Evolutionary conservation across 2,888 invertebrate genomes (phyloP).

Genomic region (Rhingia campestris): DNA sequence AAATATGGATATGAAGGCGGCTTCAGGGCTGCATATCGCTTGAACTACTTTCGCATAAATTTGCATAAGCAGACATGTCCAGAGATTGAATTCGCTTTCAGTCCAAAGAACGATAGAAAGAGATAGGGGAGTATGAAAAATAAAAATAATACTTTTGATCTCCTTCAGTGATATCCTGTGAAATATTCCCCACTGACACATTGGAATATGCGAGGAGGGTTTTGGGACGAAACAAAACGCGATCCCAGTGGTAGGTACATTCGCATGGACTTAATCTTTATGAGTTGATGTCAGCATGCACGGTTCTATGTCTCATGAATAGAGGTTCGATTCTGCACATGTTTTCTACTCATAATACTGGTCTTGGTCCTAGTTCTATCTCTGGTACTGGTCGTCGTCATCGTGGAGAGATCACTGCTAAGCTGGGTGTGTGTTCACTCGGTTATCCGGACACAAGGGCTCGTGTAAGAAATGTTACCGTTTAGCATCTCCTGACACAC

Average conservation of each 20-base stretch:
- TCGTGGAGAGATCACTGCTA: conserved; percentile 52
- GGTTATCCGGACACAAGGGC: conserved; percentile 29
- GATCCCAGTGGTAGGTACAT: conserved; percentile 15
- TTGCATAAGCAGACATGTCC: conserved; percentile 64
- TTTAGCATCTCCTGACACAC: conserved; percentile 59
- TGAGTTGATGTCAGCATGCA: conserved; percentile 25
- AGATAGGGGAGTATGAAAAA: neutral
- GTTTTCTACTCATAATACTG: conserved; percentile 1
- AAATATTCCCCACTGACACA: conserved; percentile 7
- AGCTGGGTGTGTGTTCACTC: conserved; percentile 21
- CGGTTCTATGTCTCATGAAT: conserved; percentile 30
- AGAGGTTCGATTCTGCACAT: conserved; percentile 7
- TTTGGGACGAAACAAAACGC: conserved; percentile 15
- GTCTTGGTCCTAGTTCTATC: too few species aligned
- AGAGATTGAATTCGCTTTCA: conserved; percentile 49
- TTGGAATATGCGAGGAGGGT: neutral
- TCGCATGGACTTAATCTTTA: conserved; percentile 25
- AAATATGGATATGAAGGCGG: conserved; percentile 51
- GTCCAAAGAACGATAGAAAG: neutral
- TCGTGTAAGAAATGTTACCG: conserved; percentile 49
- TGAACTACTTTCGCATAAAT: conserved; percentile 62
- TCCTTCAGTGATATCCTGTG: conserved; percentile 16
- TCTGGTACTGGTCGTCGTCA: neutral
- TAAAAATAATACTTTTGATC: conserved; percentile 35
- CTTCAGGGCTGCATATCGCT: conserved; percentile 34